A percentile compares a stretch with the other conserved stretches of the same genome.
phyloP scores from a whole-genome alignment of 1,140 invertebrate genomes.

The Platyscapa corneri region DNA sequence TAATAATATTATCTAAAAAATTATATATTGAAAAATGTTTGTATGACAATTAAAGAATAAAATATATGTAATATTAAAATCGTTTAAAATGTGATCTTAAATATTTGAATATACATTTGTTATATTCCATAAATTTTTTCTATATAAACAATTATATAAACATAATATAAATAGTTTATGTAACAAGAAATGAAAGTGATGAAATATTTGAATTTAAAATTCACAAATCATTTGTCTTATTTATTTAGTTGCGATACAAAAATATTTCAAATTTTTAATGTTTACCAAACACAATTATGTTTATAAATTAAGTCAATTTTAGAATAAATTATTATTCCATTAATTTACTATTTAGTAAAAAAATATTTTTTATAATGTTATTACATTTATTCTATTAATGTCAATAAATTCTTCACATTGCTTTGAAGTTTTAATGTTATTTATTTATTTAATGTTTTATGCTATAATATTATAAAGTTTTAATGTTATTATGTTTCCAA shows the following conservation, averaged over 20 bases:
- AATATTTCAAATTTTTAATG: background rate
- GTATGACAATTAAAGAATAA: background rate
- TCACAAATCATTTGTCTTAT: background rate
- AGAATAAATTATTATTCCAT: background rate
- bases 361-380: background rate
- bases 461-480: too few species aligned
- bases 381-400: background rate
- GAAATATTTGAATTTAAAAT: background rate
- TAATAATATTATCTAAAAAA: too few species aligned
- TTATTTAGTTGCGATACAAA: background rate
- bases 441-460: too few species aligned
- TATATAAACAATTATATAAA: slow-evolving; percentile 1
- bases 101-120: slow-evolving; percentile 40
- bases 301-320: background rate
- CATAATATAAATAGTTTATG: background rate
- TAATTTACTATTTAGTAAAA: background rate
- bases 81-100: background rate
- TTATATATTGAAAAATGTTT: background rate
- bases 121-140: slow-evolving; percentile 27
- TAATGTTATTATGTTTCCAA: too few species aligned
- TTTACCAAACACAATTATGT: background rate
- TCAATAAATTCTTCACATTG: background rate
- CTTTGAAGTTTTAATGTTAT: too few species aligned
- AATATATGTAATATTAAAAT: background rate
- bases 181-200: background rate